Percentiles rank a stretch among this genome's conserved stretches.
Conservation (phyloP, 23 tunicate species). For the Styela plicata region DNA sequence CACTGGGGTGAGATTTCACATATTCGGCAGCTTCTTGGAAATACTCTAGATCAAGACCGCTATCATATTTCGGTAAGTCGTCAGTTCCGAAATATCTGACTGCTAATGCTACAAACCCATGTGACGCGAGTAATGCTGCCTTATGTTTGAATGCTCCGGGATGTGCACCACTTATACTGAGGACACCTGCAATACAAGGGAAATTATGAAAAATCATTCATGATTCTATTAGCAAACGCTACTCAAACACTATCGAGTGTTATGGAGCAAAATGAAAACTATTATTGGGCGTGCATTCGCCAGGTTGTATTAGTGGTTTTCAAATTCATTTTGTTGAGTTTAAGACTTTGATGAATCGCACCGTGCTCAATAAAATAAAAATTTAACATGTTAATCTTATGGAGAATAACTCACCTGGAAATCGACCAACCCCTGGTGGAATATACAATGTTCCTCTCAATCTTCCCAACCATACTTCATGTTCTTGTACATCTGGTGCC, state of each 20-base stretch:
- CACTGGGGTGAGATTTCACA: neutral
- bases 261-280: too few species aligned
- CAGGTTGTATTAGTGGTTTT: too few species aligned
- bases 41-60: neutral
- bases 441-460: neutral
- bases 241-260: too few species aligned
- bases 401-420: too few species aligned
- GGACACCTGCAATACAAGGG: neutral
- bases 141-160: conserved; percentile 21
- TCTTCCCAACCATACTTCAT: neutral
- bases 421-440: neutral
- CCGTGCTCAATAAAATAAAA: too few species aligned
- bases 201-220: too few species aligned
- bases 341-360: too few species aligned
- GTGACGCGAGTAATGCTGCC: conserved; percentile 12
- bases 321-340: too few species aligned
- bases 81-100: conserved; percentile 11
- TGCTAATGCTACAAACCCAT: conserved; percentile 16
- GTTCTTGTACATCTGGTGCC: neutral
- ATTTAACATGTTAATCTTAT: too few species aligned
- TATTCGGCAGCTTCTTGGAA: conserved; percentile 10
- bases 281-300: too few species aligned
- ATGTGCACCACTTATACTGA: conserved; percentile 19
- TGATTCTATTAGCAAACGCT: too few species aligned
- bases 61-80: neutral